Conservation (phyloP, 1,140 invertebrate species). For the Bilobella aurantiaca region DNA sequence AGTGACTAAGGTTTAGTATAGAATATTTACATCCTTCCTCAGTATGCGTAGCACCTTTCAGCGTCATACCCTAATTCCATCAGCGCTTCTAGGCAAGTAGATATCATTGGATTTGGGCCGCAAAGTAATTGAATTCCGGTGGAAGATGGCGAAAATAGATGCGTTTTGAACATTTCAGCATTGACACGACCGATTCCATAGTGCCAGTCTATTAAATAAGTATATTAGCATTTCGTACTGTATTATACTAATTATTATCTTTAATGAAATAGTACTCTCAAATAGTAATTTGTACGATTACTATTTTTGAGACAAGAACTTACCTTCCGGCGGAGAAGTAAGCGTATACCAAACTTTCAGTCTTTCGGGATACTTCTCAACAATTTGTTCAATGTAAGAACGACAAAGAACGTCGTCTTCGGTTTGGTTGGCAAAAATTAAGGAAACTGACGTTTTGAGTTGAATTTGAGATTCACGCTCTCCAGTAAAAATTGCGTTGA, state of each 20-base stretch:
- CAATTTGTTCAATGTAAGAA: conserved; percentile 50
- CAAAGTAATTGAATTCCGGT: conserved; percentile 82
- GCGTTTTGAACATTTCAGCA: conserved; percentile 77
- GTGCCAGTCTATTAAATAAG: conserved; percentile 66
- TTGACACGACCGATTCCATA: conserved; percentile 87
- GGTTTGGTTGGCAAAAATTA: conserved; percentile 59
- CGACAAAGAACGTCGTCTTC: conserved; percentile 53
- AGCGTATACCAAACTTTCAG: conserved; percentile 51
- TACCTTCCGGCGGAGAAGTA: conserved; percentile 43
- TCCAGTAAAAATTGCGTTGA: conserved; percentile 49
- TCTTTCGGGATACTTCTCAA: conserved; percentile 41
- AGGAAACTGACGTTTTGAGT: conserved; percentile 42
- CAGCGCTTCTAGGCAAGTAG: conserved; percentile 87
- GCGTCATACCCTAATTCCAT: conserved; percentile 78
- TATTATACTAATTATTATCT: no score
- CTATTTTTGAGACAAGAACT: no score
- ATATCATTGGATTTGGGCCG: conserved; percentile 97
- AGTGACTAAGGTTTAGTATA: background rate
- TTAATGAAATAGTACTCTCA: no score
- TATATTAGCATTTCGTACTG: no score
- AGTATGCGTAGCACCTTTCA: conserved; percentile 75
- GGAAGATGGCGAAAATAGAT: conserved; percentile 68
- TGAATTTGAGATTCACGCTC: conserved; percentile 41
- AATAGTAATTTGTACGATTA: no score
- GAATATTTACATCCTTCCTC: conserved; percentile 36